A percentile compares a stretch with the other conserved stretches of the same genome.
phyloP scores from a whole-genome alignment of 35 echinoderm and acorn worm species.

The Acanthaster planci region DNA sequence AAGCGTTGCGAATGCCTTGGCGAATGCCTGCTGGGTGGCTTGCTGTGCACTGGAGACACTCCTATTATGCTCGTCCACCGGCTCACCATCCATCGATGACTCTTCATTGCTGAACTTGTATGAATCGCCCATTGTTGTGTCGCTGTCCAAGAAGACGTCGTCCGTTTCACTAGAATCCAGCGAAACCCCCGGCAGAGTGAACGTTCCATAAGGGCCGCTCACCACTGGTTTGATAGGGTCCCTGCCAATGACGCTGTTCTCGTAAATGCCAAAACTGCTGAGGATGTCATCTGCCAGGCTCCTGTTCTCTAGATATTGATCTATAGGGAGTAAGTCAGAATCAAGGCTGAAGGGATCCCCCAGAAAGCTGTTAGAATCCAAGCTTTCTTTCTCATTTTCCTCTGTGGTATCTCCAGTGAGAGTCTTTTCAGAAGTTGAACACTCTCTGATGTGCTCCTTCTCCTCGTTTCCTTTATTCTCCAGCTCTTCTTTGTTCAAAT shows the following conservation, averaged over 20 bases:
- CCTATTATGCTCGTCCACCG: too few species aligned
- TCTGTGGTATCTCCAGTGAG: background rate
- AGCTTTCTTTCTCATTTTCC: background rate
- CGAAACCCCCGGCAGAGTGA: background rate
- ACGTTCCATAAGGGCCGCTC: background rate
- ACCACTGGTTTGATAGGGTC: background rate
- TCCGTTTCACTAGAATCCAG: background rate
- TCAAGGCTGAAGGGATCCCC: background rate
- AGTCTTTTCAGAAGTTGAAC: background rate
- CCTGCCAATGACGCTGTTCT: background rate
- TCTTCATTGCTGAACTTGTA: background rate
- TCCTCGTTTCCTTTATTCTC: conserved; percentile 22
- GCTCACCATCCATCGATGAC: too few species aligned
- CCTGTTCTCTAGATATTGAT: background rate
- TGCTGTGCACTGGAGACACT: background rate
- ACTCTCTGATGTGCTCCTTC: background rate
- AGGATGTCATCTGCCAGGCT: conserved; percentile 10
- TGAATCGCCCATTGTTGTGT: background rate
- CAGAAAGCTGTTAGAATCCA: background rate
- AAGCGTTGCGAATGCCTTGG: background rate
- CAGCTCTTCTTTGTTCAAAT: background rate
- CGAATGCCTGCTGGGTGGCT: background rate
- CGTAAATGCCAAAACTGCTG: conserved; percentile 14
- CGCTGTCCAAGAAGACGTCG: background rate
- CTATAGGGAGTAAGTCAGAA: conserved; percentile 14